Conservation (phyloP, 2,797 vertebrate genomes). For the Sebastes taczanowskii region DNA sequence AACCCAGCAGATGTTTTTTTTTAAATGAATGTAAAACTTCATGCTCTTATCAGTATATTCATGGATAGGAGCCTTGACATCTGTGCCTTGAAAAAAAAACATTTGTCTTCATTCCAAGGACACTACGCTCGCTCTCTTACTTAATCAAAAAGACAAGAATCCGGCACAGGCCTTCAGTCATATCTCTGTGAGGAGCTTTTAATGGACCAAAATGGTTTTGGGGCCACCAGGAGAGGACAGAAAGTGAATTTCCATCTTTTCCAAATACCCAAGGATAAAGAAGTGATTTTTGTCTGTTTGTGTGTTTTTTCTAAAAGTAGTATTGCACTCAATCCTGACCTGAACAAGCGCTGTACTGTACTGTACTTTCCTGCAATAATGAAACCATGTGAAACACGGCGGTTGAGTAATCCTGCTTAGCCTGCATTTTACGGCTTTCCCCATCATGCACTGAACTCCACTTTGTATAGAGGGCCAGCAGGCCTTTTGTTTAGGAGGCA, state of each 20-base stretch:
- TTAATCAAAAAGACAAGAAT: slow-evolving; percentile 50
- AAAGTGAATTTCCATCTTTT: slow-evolving; percentile 2
- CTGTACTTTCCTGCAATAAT: slow-evolving; percentile 63
- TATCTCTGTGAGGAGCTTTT: slow-evolving; percentile 43
- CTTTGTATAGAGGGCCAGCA: slow-evolving; percentile 38
- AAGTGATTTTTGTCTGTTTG: neutral
- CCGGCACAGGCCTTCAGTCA: slow-evolving; percentile 58
- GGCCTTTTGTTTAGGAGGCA: slow-evolving; percentile 34
- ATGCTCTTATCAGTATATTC: slow-evolving; percentile 60
- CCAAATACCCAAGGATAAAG: too few species aligned
- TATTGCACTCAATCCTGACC: slow-evolving; percentile 66
- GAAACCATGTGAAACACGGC: slow-evolving; percentile 64
- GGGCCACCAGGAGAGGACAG: slow-evolving; percentile 23
- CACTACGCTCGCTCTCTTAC: slow-evolving; percentile 22
- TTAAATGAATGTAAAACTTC: slow-evolving; percentile 69
- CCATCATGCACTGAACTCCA: slow-evolving; percentile 66
- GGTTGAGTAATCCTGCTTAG: slow-evolving; percentile 68
- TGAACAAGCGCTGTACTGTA: slow-evolving; percentile 75
- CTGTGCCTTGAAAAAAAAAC: slow-evolving; percentile 51
- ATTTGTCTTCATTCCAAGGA: slow-evolving; percentile 50
- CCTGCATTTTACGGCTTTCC: slow-evolving; percentile 47
- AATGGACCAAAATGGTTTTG: slow-evolving; percentile 38
- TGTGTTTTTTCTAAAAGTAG: slow-evolving; percentile 39
- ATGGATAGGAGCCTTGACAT: slow-evolving; percentile 55
- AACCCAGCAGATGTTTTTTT: slow-evolving; percentile 13